Percentiles rank a stretch among this genome's conserved stretches.
Conservation (phyloP, 2,888 invertebrate genomes). For the Heliconius aoede region DNA sequence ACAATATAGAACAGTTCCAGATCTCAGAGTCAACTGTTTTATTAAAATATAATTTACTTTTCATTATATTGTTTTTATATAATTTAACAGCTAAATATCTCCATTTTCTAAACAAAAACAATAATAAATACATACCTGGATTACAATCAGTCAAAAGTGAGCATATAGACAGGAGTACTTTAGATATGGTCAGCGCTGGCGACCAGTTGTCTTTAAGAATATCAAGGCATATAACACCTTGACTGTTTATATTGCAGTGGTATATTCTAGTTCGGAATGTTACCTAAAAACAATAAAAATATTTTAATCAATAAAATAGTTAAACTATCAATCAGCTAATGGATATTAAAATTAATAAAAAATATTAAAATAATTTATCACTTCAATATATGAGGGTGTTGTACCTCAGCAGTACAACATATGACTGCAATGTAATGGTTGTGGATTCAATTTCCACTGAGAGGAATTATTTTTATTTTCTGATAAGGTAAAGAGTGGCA, state of each 20-base stretch:
- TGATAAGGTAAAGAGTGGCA: no score
- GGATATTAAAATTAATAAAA: no score
- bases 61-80: background rate
- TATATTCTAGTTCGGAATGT: constrained; percentile 98
- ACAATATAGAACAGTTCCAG: background rate
- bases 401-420: no score
- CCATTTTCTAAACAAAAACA: background rate
- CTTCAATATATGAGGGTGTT: no score
- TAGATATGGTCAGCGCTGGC: constrained; percentile 98
- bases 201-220: constrained; percentile 99
- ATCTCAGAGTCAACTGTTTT: background rate
- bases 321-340: no score
- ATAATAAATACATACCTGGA: constrained; percentile 88
- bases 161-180: constrained; percentile 98
- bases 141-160: constrained; percentile 99
- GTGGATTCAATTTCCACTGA: no score
- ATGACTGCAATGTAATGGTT: no score
- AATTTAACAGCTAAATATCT: background rate
- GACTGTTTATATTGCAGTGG: constrained; percentile 99
- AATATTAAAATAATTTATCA: no score
- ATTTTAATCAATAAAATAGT: background rate
- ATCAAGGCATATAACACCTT: constrained; percentile 98
- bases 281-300: constrained; percentile 81
- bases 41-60: background rate
- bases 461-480: no score